phyloP scores from a whole-genome alignment of 2,113 vertebrate genomes.

The Strix uralensis region DNA sequence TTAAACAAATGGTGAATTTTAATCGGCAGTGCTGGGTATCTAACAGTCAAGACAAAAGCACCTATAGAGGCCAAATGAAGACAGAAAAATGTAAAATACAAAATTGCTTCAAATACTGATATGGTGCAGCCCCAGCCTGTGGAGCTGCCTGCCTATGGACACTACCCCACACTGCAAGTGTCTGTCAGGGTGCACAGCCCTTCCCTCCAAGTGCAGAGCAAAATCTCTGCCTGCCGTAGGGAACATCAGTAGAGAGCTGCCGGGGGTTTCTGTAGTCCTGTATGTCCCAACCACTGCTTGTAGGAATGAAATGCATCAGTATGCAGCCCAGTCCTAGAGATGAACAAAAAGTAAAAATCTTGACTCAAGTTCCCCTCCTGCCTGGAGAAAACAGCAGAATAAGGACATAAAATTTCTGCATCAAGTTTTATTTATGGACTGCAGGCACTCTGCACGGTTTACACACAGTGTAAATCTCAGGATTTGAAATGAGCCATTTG shows the following conservation, averaged over 20 bases:
- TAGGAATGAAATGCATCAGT: not conserved
- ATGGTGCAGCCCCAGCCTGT: not conserved
- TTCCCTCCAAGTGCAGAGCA: rapidly evolving
- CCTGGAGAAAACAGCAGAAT: not conserved
- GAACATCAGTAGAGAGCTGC: not conserved
- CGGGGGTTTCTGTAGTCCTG: not conserved
- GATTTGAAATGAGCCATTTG: not conserved
- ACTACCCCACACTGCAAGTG: not conserved
- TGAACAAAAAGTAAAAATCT: not conserved
- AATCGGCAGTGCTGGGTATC: not conserved
- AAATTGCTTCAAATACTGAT: not conserved
- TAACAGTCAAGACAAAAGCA: not conserved
- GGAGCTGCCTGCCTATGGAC: not conserved
- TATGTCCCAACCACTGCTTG: no score
- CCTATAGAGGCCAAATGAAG: not conserved
- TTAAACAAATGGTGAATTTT: not conserved
- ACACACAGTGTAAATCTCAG: not conserved
- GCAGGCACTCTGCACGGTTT: not conserved
- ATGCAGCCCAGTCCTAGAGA: not conserved
- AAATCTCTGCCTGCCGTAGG: not conserved
- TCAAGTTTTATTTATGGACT: not conserved
- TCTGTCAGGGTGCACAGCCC: rapidly evolving
- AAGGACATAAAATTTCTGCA: not conserved
- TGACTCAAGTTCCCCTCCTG: not conserved
- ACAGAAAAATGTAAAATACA: not conserved